phyloP scores from a whole-genome alignment of 2,113 vertebrate species.

The Zosterops lateralis region DNA sequence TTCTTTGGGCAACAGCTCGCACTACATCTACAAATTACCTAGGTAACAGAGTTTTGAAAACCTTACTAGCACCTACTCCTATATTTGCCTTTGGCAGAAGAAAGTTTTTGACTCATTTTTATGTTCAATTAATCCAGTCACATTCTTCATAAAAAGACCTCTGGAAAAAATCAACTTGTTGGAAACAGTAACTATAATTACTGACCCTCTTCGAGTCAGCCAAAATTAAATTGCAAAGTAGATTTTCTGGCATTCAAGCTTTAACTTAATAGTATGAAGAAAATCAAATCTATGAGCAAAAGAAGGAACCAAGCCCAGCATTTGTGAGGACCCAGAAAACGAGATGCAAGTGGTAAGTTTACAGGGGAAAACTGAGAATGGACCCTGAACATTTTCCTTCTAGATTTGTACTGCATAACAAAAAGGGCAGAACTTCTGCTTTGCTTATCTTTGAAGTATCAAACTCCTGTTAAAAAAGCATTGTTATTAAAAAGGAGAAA shows the following conservation, averaged over 20 bases:
- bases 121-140: slow-evolving; percentile 36
- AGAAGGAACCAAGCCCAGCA: neutral
- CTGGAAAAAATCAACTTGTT: slow-evolving; percentile 61
- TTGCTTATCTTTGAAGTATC: neutral
- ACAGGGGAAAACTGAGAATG: neutral
- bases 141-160: slow-evolving; percentile 39
- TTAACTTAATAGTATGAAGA: neutral
- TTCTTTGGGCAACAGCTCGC: neutral
- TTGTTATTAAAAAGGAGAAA: neutral
- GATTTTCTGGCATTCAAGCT: slow-evolving; percentile 24
- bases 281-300: neutral
- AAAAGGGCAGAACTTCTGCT: neutral
- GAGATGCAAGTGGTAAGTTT: neutral
- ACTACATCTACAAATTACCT: neutral
- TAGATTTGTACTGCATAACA: neutral
- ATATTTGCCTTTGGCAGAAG: slow-evolving; percentile 25
- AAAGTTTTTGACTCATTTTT: slow-evolving; percentile 25
- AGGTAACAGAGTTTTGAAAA: slow-evolving; percentile 12
- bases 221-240: slow-evolving; percentile 41
- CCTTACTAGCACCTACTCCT: slow-evolving; percentile 4
- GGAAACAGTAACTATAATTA: slow-evolving; percentile 55
- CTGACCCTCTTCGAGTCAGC: slow-evolving; percentile 28
- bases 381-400: neutral
- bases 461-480: neutral
- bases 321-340: neutral